Conservation (phyloP, 1,140 invertebrate species). For the Lethrus apterus region DNA sequence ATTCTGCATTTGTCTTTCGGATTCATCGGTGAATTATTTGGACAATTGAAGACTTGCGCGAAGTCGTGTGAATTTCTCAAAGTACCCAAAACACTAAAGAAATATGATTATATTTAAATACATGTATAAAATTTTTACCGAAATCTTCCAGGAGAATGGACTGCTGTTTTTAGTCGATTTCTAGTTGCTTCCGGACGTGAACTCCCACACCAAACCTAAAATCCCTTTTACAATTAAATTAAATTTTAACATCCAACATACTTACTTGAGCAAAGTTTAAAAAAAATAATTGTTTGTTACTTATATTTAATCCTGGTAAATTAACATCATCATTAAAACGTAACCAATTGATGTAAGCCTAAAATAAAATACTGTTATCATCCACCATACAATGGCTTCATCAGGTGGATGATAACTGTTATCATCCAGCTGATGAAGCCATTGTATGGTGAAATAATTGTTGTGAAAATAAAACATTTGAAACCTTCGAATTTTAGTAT, state of each 20-base stretch:
- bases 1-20: constrained; percentile 72
- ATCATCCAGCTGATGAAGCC: too few relatives aligned
- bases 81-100: constrained; percentile 60
- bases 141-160: constrained; percentile 78
- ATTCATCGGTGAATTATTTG: constrained; percentile 66
- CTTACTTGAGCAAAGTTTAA: constrained; percentile 72
- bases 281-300: constrained; percentile 71
- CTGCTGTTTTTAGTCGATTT: constrained; percentile 68
- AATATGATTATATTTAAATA: constrained; percentile 7
- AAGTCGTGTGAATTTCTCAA: constrained; percentile 79
- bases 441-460: too few relatives aligned
- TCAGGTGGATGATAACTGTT: too few relatives aligned
- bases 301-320: constrained; percentile 66
- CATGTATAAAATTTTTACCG: constrained; percentile 34
- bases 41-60: constrained; percentile 61
- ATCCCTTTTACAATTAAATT: background rate
- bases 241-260: background rate
- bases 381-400: too few relatives aligned
- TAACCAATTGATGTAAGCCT: constrained; percentile 61
- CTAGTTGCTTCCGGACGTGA: constrained; percentile 77
- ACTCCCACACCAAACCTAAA: constrained; percentile 72
- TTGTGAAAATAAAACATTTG: too few relatives aligned
- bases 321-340: constrained; percentile 50
- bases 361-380: constrained; percentile 11
- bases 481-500: too few relatives aligned